phyloP scores from a whole-genome alignment of 2,888 invertebrate species.

The Platycnemis pennipes region DNA sequence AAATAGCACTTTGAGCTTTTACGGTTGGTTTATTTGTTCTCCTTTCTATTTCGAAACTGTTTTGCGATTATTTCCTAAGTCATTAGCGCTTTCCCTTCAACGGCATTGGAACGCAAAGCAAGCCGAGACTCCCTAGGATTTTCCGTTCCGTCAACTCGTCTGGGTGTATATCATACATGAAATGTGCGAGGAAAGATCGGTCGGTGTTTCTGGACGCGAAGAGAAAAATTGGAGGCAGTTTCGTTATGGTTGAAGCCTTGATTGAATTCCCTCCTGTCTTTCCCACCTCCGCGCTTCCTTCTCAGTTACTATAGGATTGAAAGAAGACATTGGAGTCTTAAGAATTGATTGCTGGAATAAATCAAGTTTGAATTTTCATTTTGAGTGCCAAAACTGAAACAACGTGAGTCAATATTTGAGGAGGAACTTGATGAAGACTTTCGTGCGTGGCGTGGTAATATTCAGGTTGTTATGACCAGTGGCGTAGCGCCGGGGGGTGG shows the following conservation, averaged over 20 bases:
- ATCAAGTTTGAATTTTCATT: too few relatives aligned
- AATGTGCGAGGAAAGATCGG: not conserved
- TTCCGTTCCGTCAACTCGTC: not conserved
- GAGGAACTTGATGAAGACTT: too few relatives aligned
- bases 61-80: not conserved
- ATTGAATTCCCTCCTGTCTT: not conserved
- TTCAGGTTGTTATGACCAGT: too few relatives aligned
- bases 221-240: not conserved
- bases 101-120: not conserved
- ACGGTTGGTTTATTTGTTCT: not conserved
- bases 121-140: not conserved
- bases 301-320: not conserved
- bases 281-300: not conserved
- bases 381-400: too few relatives aligned
- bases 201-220: not conserved
- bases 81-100: not conserved
- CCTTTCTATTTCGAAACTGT: not conserved
- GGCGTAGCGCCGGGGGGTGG: too few relatives aligned
- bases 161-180: not conserved
- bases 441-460: too few relatives aligned
- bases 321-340: not conserved
- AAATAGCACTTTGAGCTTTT: not conserved
- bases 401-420: too few relatives aligned
- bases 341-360: too few relatives aligned
- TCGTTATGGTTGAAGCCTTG: not conserved